These are phyloP conservation scores for Chamaea fasciata DNA, from an alignment of 2,113 vertebrate genomes.

Conservation along the genomic window DNA sequence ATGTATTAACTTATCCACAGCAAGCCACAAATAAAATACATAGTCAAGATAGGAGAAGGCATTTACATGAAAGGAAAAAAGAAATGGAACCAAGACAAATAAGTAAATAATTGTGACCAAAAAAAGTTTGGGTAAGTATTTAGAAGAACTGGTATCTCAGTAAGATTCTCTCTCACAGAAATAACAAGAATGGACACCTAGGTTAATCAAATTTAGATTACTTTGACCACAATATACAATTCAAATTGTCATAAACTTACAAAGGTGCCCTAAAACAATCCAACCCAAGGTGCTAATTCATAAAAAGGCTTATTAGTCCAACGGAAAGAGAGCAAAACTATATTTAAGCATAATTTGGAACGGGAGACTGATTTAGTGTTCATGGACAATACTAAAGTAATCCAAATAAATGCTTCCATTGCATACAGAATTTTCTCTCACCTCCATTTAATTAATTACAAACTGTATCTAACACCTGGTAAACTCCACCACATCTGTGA, in stretches of 20 bases:
- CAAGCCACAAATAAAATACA: not conserved
- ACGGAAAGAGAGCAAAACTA: not conserved
- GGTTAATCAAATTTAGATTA: not conserved
- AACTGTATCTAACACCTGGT: not conserved
- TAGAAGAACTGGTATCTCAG: not conserved
- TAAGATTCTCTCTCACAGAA: not conserved
- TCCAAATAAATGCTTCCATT: not conserved
- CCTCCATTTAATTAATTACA: not conserved
- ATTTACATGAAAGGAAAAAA: not conserved
- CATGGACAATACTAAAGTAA: not conserved
- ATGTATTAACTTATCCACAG: not conserved
- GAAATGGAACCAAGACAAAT: not conserved
- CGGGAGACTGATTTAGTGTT: not conserved
- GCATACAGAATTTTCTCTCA: not conserved
- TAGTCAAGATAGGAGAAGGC: not conserved
- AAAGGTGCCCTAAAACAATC: not conserved
- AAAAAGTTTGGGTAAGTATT: not conserved
- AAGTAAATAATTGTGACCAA: not conserved
- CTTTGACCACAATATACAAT: not conserved
- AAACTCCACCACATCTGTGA: not conserved
- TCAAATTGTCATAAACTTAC: not conserved
- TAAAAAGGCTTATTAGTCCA: not conserved
- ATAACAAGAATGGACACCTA: not conserved
- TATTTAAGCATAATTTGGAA: not conserved
- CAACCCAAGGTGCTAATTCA: not conserved